Evolutionary conservation across 2,888 invertebrate genomes (phyloP), one percentile per base, ranked within the genome.

Genomic region (Sericinus montela): DNA sequence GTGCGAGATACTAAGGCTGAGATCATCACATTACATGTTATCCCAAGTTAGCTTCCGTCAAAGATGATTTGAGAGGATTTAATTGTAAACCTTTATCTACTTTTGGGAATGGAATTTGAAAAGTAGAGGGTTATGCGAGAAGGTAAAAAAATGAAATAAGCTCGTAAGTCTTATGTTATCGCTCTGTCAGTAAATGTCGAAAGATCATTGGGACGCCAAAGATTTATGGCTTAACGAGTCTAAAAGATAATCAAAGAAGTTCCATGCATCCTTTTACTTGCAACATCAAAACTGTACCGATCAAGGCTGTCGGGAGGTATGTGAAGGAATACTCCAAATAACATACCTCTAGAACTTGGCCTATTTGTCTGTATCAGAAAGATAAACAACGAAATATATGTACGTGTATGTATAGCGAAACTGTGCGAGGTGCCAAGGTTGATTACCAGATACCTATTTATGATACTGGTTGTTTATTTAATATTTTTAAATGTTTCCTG

Each of bases 401-500:
- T 32, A n/a, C 38, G 34, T 51, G 48, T 53, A 52, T 53, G 53
- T 51, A 55, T 46, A 53, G 32, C 51, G 52, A 55, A 56, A 53
- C 55, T 52, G 43, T 32, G 55, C 48, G 53, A 57, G 52, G 55
- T 57, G 54, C 59, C 65, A 66, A 67, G 64, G 66, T 55, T 59
- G 54, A 51, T 57, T 50, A 53, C 53, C 59, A 59, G 60, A 63
- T 63, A 61, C 57, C 56, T 56, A 54, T 63, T 65, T 63, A 62
- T 52, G 59, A 59, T 51, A 39, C 47, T 51, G 47, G 46, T 47
- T 59, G 68, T 67, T 68, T 65, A 65, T 70, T 66, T 65, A 61
- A 62, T 66, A 62, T 62, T 57, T 56, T 53, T 53, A 25, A 40
- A 41, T 56, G 51, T 61, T 69, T 69, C 68, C 68, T 67, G 67